These are phyloP conservation scores for Hyperoodon ampullatus DNA, from an alignment of 2,113 vertebrate genomes.

Conservation along the genomic window DNA sequence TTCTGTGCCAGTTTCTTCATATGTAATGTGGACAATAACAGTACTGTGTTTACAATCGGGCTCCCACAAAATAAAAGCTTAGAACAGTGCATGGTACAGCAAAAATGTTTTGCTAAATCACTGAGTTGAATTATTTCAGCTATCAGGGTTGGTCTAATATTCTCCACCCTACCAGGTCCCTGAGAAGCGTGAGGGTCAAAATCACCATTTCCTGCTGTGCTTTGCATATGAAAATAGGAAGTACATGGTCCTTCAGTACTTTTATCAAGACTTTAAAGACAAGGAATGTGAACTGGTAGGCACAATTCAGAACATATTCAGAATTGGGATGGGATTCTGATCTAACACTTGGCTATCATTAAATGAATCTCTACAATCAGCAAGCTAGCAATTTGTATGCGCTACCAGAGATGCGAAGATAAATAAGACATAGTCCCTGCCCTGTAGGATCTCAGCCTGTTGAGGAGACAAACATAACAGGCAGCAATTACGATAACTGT, in stretches of 20 bases:
- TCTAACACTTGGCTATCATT: background rate
- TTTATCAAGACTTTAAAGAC: background rate
- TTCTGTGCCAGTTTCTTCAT: background rate
- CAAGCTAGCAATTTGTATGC: background rate
- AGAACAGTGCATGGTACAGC: background rate
- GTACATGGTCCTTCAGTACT: background rate
- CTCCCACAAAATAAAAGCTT: background rate
- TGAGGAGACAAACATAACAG: background rate
- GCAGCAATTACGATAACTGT: background rate
- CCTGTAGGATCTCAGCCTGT: background rate
- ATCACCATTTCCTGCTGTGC: background rate
- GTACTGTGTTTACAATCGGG: background rate
- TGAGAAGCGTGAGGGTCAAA: background rate
- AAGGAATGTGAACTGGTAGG: background rate
- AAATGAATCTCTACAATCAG: background rate
- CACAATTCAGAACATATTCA: background rate
- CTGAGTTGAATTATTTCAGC: background rate
- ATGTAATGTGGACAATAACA: background rate
- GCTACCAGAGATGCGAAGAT: background rate
- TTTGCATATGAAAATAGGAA: background rate
- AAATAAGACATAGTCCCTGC: background rate
- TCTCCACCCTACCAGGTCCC: background rate
- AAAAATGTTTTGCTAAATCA: background rate
- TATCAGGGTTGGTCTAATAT: background rate
- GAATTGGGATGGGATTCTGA: background rate